These are phyloP conservation scores for Drosophila rellima DNA, from an alignment of 2,888 invertebrate genomes.

Conservation along the genomic window DNA sequence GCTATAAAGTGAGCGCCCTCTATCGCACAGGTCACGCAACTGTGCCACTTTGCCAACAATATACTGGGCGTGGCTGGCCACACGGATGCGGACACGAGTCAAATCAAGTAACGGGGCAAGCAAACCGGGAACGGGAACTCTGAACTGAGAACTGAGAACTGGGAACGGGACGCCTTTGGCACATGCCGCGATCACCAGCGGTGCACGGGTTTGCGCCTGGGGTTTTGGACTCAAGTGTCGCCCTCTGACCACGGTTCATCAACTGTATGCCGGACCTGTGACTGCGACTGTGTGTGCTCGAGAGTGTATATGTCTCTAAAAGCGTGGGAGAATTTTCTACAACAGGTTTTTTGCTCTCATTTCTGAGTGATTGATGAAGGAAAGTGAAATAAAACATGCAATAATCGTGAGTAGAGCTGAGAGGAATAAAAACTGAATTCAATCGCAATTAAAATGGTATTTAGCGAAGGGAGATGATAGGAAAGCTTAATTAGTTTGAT, in stretches of 20 bases:
- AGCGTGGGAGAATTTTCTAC: conserved; percentile 67
- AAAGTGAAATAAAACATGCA: conserved; percentile 11
- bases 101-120: conserved; percentile 29
- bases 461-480: background rate
- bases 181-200: conserved; percentile 79
- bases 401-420: conserved; percentile 1
- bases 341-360: conserved; percentile 30
- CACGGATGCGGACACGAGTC: conserved; percentile 44
- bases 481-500: background rate
- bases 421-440: background rate
- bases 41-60: conserved; percentile 22
- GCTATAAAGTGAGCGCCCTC: conserved; percentile 21
- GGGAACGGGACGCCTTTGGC: conserved; percentile 61
- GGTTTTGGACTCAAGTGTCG: conserved; percentile 67
- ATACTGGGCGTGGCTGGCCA: conserved; percentile 34
- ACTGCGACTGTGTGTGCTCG: conserved; percentile 5
- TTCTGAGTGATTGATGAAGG: conserved; percentile 2
- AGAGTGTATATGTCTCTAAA: conserved; percentile 12
- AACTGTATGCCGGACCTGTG: conserved; percentile 16
- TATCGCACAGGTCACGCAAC: conserved; percentile 33
- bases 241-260: conserved; percentile 27
- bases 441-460: background rate
- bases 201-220: conserved; percentile 72
- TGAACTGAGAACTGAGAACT: conserved; percentile 14
- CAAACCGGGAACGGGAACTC: conserved; percentile 11